Evolutionary conservation across 2,113 vertebrate genomes (phyloP).

Genomic region (Polypterus senegalus): DNA sequence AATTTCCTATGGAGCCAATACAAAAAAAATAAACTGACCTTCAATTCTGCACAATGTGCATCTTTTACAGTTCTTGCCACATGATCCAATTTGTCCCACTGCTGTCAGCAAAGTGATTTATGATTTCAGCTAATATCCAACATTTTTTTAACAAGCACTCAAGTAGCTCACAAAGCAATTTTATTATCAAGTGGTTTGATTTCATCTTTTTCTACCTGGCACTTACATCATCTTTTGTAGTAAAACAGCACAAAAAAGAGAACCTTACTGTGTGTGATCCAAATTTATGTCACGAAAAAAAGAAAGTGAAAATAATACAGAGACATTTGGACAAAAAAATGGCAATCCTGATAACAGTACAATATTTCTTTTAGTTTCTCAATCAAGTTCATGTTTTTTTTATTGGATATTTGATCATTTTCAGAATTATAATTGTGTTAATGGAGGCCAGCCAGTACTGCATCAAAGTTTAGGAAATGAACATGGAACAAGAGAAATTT

Average conservation of each 20-base stretch:
- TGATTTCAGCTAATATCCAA: conserved; percentile 5
- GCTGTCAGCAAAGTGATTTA: conserved; percentile 16
- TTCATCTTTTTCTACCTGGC: background rate
- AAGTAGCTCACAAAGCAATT: conserved; percentile 3
- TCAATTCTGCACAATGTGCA: background rate
- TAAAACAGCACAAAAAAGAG: background rate
- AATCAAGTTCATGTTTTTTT: no score
- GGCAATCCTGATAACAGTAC: no score
- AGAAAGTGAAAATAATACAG: background rate
- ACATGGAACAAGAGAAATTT: no score
- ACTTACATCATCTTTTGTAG: background rate
- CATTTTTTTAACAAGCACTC: conserved; percentile 7
- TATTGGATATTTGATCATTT: no score
- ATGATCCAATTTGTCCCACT: conserved; percentile 5
- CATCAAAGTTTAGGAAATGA: no score
- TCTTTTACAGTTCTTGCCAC: conserved; percentile 3
- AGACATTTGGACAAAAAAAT: no score
- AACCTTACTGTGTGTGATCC: background rate
- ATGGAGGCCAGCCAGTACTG: no score
- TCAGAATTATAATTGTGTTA: no score
- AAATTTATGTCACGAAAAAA: background rate
- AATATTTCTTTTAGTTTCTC: no score
- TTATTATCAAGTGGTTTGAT: conserved; percentile 13
- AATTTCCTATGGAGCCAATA: background rate
- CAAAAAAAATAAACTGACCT: background rate